Base-by-base conservation (phyloP, 2,797 vertebrate genomes). In the Phoebastria nigripes region DNA sequence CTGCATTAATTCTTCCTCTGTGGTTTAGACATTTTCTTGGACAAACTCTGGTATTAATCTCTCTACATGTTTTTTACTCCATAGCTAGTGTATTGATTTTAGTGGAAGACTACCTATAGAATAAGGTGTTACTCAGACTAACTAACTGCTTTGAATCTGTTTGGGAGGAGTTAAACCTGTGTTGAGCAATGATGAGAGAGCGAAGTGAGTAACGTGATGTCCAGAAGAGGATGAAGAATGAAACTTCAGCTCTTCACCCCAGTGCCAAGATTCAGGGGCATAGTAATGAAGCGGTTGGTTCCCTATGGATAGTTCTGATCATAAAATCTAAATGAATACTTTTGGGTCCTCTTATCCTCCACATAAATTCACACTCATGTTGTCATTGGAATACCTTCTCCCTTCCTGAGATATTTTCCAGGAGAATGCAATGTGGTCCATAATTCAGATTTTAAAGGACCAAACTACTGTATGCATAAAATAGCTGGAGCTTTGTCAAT, bases 341-440 rank as follows among this genome's bases (percentile, higher is more conserved):
- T 94, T 55, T 62, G 6, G 1, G 12, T 79, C 42, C 47, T 66
- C n/a, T 79, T 79, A 73, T 56, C 41, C 67, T 61, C 16, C 49
- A n/a, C 44, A 89, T 81, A 86, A 95, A 92, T 92, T 96, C 49
- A 79, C 73, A 67, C 73, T 52, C 59, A 12, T 71, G 44, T 81
- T 96, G 82, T 80, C 74, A 77, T 49, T 94, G 91, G 83, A 96
- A 93, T 67, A 77, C 4, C 1, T 44, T 87, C 52, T 74, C 62
- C 35, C 15, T 82, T 89, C 81, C 77, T 90, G 86, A 95, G 63
- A 95, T 35, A 67, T 90, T 96, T 97, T 95, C 90, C 94, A 95
- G 59, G n/a, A 91, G 80, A 95, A 87, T 87, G 41, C 26, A 70
- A 73, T 49, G 70, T 79, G 76, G 62, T 55, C 70, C 70, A 59